phyloP scores from a whole-genome alignment of 2,113 vertebrate species.

The Myodes glareolus region DNA sequence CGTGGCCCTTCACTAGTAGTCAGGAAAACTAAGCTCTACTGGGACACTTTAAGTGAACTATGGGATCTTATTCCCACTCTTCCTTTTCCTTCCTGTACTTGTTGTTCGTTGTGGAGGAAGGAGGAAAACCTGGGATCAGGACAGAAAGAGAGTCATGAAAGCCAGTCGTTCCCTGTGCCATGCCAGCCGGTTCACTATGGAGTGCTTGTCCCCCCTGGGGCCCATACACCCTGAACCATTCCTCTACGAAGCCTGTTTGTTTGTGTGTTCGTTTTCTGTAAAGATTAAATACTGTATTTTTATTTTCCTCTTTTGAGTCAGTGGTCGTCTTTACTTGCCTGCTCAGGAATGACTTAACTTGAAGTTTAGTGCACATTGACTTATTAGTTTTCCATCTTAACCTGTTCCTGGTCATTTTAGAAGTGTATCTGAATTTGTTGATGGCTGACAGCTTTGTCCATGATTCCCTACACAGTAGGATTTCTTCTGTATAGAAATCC shows the following conservation, averaged over 20 bases:
- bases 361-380: not conserved
- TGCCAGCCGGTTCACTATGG: fast-evolving
- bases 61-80: not conserved
- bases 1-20: not conserved
- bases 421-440: not conserved
- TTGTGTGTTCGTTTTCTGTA: not conserved
- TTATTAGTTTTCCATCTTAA: not conserved
- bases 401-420: not conserved
- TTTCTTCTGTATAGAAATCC: not conserved
- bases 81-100: not conserved
- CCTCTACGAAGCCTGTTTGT: not conserved
- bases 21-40: not conserved
- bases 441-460: not conserved
- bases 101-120: not conserved
- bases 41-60: not conserved
- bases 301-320: not conserved
- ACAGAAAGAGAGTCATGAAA: not conserved
- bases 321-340: not conserved
- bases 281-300: not conserved
- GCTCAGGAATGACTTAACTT: not conserved
- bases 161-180: not conserved
- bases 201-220: not conserved
- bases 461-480: not conserved
- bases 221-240: not conserved
- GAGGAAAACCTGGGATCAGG: not conserved